Evolutionary conservation across 2,113 vertebrate genomes (phyloP), one percentile per base, ranked within the genome.

Genomic region (Rhadina sibilatrix): DNA sequence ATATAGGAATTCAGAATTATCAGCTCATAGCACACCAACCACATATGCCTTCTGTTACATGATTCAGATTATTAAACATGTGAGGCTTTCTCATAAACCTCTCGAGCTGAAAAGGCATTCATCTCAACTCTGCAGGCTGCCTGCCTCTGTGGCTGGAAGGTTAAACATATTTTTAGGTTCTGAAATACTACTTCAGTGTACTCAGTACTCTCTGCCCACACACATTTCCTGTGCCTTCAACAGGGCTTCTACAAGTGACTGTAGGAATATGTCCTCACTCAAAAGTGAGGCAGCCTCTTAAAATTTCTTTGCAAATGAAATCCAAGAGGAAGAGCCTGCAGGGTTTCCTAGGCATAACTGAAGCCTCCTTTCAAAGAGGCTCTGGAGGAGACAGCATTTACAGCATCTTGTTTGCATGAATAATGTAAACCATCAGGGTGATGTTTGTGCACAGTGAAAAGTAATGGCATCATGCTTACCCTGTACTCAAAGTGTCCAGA

Each of bases 401-500:
- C 64, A 88, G 74, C 19, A 5, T 83, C 84, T 91, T 91, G 84
- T 97, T 95, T 95, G 79, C 87, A 96, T 96, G 66, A 95, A 96
- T 93, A 94, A 95, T 92, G 59, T 46, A 96, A 91, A 90, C 37
- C 22, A 27, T 86, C 66, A 85, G 54, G 56, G 47, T 86, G 80
- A 80, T 89, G 56, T 86, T 87, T 95, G 80, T 89, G 83, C 80
- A 53, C 50, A 42, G 64, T 42, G 46, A 88, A 86, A 83, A 93
- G 78, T 42, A 89, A 85, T 54, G 35, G 75, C 52, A 63, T 83
- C 76, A 13, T 28, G 37, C 57, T 78, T 80, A 78, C 63, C 3
- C 0, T 9, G 72, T 66, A 77, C 57, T 90, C 50, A 42, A 37
- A 83, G n/a, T 42, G 85, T 80, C 91, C 93, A 91, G 50, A 61